Conservation (phyloP, 1,140 invertebrate genomes). For the Gryllus bimaculatus region DNA sequence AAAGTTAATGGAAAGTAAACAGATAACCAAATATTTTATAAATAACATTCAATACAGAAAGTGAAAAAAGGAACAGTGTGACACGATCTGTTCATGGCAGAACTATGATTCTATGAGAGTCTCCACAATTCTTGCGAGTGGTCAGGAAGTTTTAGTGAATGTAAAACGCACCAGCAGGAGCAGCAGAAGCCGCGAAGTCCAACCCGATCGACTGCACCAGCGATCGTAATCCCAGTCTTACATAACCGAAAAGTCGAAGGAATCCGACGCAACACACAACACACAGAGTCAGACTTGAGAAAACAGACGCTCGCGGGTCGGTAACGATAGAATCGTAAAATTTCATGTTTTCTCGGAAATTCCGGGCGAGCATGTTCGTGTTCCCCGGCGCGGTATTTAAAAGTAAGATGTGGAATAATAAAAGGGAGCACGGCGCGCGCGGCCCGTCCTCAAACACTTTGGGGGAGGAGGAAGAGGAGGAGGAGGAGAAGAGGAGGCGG, state of each 20-base stretch:
- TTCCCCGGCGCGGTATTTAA: not conserved
- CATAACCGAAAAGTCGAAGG: not conserved
- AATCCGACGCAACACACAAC: not conserved
- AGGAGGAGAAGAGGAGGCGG: not conserved
- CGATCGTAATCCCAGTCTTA: not conserved
- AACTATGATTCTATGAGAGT: too few species aligned
- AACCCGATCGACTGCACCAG: too few species aligned
- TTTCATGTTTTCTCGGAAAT: slow-evolving; percentile 1
- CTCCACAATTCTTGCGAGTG: too few species aligned
- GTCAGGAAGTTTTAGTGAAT: too few species aligned
- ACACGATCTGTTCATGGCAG: too few species aligned
- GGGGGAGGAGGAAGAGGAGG: not conserved
- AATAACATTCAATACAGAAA: too few species aligned
- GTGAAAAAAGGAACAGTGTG: too few species aligned
- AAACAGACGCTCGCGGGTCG: not conserved
- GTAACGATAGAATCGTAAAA: slow-evolving; percentile 1
- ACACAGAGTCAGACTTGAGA: not conserved
- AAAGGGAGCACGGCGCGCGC: not conserved
- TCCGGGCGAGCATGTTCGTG: not conserved
- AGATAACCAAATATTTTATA: too few species aligned
- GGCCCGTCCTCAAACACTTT: not conserved
- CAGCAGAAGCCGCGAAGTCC: too few species aligned
- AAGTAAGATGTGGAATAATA: slow-evolving; percentile 1
- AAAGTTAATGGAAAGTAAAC: too few species aligned
- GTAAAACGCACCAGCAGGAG: too few species aligned